Base-by-base conservation (phyloP, 2,113 vertebrate species). In the Ptyas mucosa region DNA sequence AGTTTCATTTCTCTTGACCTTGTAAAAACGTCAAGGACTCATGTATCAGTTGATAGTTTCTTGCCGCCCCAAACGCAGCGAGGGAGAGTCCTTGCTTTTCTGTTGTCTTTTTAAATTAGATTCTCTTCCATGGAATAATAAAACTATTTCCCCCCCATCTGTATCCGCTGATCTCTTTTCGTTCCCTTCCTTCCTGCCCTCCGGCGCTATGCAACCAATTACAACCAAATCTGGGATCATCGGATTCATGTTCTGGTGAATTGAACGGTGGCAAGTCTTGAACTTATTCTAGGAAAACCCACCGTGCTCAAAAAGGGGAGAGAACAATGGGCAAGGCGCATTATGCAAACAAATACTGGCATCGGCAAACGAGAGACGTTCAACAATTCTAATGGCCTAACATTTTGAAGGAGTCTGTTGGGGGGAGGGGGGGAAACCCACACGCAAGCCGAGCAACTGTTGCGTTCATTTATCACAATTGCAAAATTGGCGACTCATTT, bases 1-100 rank as follows among this genome's bases (percentile, higher is more conserved):
- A 11, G 87, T 95, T 94, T 91, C 57, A 92, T 96, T 96, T 95
- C 54, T 91, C 91, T 1, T 94, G 93, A 95, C 95, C 93, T 94
- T 92, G 93, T 95, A 95, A 94, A 46, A 18, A 87, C 91, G 85
- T 53, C 89, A 58, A 89, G 88, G 87, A 52, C 88, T 39, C 89
- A 88, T 90, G 87, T 0, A 1, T 1, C 95, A 95, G 94, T 90
- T 95, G 91, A 93, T 95, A 93, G 90, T 21, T 95, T 92, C 91
- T 6, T 95, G 88, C 39, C 87, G 94, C 91, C 93, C 91, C 93
- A 96, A 95, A 95, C 52, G 94, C 54, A 94, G 4, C 0, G 14
- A 43, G 39, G 52, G 39, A 81, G 1, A n/a, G 14, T 15, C 8
- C 5, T 34, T 34, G 11, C 21, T 55, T 46, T 39, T 23, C 6